A percentile compares a stretch with the other conserved stretches of the same genome.
Evolutionary conservation across 92 coral and sea anemone genomes (phyloP).

Genomic region (Umimayanthus chanpuru): DNA sequence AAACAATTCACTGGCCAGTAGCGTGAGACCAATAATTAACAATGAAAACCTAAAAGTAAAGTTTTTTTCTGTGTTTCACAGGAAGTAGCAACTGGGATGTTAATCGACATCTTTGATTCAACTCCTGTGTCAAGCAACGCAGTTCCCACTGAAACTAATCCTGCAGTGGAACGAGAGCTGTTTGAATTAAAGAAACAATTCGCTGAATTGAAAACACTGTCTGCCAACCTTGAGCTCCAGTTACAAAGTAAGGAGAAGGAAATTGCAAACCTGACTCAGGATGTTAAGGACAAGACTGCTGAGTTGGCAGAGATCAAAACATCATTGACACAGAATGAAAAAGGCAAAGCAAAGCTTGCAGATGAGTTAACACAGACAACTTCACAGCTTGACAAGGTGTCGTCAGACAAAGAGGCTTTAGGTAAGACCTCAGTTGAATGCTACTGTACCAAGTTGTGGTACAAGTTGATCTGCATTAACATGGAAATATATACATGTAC

Average conservation of each 20-base stretch:
- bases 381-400: conserved; percentile 65
- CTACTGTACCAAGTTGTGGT: too few species aligned
- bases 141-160: conserved; percentile 10
- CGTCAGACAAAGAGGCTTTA: conserved; percentile 55
- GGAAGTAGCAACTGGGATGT: conserved; percentile 27
- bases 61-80: neutral
- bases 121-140: conserved; percentile 5
- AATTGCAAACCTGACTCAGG: conserved; percentile 47
- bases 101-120: conserved; percentile 21
- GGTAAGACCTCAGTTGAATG: conserved; percentile 51
- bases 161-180: conserved; percentile 26
- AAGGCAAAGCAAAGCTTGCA: conserved; percentile 39
- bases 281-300: conserved; percentile 59
- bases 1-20: too few species aligned
- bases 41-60: too few species aligned
- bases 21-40: too few species aligned
- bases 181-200: conserved; percentile 37
- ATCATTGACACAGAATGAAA: conserved; percentile 50
- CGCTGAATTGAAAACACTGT: conserved; percentile 44
- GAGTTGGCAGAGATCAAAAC: conserved; percentile 57
- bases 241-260: conserved; percentile 62
- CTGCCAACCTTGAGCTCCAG: conserved; percentile 63
- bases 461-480: too few species aligned
- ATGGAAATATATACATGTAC: too few species aligned
- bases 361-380: conserved; percentile 57